Base-by-base conservation (phyloP, 2,797 vertebrate genomes). In the Diceros bicornis region DNA sequence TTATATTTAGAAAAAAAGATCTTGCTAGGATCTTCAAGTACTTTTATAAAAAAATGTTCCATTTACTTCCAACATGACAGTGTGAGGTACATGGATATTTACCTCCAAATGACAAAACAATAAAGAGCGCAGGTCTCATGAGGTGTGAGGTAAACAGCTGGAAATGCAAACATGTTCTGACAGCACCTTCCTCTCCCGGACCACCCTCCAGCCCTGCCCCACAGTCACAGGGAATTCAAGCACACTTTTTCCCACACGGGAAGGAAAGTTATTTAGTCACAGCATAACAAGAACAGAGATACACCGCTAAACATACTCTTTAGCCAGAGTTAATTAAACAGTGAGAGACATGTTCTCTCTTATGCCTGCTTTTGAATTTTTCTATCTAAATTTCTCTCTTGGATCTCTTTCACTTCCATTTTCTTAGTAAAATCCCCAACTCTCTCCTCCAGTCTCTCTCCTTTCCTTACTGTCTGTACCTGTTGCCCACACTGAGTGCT, bases 11-110 rank as follows among this genome's bases (percentile, higher is more conserved):
- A n/a, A 64, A 32, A 32, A 34, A n/a, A 68, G 17, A 57, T 52
- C n/a, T 83, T 89, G 34, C 68, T 59, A 85, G 82, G 10, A 72
- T 44, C 44, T 92, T 93, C 59, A 87, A 96, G 68, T 57, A 57
- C 34, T 61, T 96, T 44, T 64, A 34, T 12, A 27, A 87, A 68
- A 89, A 92, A 78, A 62, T 37, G 62, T 6, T 68, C 16, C 37
- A 25, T 14, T 87, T 59, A 50, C 61, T 84, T 94, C 34, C 82
- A 83, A 66, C 16, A 37, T 10, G 69, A 75, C 52, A 89, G 11
- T 32, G 4, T 61, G 14, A 82, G 47, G 52, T 23, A 47, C 25
- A 47, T 21, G 59, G 55, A 6, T 55, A 89, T 78, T 71, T 86
- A 68, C 71, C 78, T 91, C 20, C 86, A 97, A 71, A 66, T 61